phyloP scores from a whole-genome alignment of 2,797 vertebrate genomes.

The Crenuchus spilurus region DNA sequence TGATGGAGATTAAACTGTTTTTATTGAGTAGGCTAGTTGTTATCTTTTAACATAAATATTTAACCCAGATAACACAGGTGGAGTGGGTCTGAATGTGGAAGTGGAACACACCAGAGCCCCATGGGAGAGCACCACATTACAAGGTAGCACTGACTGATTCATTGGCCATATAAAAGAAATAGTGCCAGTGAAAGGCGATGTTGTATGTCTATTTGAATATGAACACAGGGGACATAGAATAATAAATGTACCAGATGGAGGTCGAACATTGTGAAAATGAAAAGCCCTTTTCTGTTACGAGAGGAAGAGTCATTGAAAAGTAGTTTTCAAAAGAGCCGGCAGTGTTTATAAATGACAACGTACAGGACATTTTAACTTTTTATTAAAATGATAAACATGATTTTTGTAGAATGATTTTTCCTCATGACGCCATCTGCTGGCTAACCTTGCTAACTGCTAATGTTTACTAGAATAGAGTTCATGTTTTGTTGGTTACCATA shows the following conservation, averaged over 20 bases:
- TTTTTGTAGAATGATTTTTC: no score
- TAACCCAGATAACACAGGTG: slow-evolving; percentile 72
- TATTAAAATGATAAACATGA: no score
- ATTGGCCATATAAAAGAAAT: background rate
- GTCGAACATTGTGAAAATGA: no score
- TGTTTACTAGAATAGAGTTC: no score
- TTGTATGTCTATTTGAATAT: background rate
- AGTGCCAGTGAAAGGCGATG: background rate
- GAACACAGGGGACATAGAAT: background rate
- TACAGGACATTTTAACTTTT: no score
- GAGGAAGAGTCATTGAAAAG: background rate
- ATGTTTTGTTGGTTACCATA: no score
- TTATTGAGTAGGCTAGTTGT: background rate
- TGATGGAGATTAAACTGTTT: background rate
- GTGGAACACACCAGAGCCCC: slow-evolving; percentile 86
- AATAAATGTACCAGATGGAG: background rate
- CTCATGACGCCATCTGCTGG: no score
- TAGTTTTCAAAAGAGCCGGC: no score
- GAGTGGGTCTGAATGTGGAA: slow-evolving; percentile 86
- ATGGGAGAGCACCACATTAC: slow-evolving; percentile 85
- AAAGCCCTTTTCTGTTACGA: background rate
- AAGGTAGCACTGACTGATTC: slow-evolving; percentile 74
- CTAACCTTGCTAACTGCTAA: no score
- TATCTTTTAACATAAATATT: background rate
- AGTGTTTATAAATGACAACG: background rate